phyloP scores from a whole-genome alignment of 2,888 invertebrate species.

The Adineta ricciae region DNA sequence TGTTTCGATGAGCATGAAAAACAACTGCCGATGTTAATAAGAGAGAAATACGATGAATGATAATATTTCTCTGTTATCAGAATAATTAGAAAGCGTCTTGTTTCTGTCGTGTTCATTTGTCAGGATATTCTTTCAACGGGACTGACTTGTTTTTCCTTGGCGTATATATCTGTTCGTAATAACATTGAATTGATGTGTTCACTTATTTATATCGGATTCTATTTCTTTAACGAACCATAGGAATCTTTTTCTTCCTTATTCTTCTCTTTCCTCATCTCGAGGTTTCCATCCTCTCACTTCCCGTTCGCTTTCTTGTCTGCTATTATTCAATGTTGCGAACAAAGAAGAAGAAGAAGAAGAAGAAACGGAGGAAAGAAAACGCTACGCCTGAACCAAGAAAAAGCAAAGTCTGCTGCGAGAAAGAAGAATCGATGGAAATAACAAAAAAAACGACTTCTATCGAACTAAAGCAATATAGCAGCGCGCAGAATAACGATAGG shows the following conservation, averaged over 20 bases:
- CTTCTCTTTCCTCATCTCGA: neutral
- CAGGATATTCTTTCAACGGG: neutral
- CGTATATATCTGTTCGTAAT: neutral
- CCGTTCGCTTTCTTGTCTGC: neutral
- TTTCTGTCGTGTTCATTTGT: neutral
- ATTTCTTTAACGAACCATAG: neutral
- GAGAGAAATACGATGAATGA: neutral
- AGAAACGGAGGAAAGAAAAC: neutral
- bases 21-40: neutral
- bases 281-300: neutral
- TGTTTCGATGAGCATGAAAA: neutral
- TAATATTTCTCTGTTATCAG: neutral
- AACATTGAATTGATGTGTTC: neutral
- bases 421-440: neutral
- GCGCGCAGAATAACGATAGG: neutral
- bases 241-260: neutral
- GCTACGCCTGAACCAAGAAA: neutral
- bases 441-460: neutral
- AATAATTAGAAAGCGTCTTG: neutral
- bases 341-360: neutral
- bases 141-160: neutral
- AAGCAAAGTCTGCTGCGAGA: neutral
- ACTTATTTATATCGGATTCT: neutral
- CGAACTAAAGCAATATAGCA: neutral
- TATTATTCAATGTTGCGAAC: neutral